Evolutionary conservation across 2,888 invertebrate genomes (phyloP), one percentile per base, ranked within the genome.

Genomic region (Onchidella celtica): DNA sequence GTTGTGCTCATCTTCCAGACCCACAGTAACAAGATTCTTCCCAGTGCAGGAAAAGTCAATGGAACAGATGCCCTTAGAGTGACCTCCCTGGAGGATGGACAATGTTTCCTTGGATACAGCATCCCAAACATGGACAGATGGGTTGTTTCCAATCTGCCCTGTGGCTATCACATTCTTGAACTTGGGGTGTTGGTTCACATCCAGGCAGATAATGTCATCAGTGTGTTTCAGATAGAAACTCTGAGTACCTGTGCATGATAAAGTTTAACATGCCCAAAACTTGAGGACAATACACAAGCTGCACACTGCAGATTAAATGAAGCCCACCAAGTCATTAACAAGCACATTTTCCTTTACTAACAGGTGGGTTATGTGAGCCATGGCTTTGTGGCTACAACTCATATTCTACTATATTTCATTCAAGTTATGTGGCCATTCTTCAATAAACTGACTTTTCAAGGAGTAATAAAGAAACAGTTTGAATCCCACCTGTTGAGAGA

Each of bases 11-110:
- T 88, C 89, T 83, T 92, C 93, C 55, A 93, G 83, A 11, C 93
- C 93, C 21, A 92, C 92, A 14, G 92, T 89, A 47, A 93, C 87
- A 72, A 93, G 83, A 40, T 91, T 89, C 84, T 93, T 93, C 14
- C 93, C 93, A 57, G 91, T 91, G 83, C 93, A 91, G 3, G 93
- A 93, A 87, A 93, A 93, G 84, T 92, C 90, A n/a, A 93, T 87
- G 3, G 90, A 90, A 80, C 93, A 92, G 3, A 93, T 91, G 9
- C 93, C 93, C 59, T 89, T 89, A 3, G 86, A 85, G 84, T 92
- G 91, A 59, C 88, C 89, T 70, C 90, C 91, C 83, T 88, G 88
- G 61, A 93, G 75, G 11, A 92, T 89, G 1, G 92, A 92, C 76
- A 92, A 84, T 0, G 92, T 93, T 74, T 92, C 88, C 87, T 91